phyloP scores from a whole-genome alignment of 2,888 invertebrate species.

The Rhingia campestris region DNA sequence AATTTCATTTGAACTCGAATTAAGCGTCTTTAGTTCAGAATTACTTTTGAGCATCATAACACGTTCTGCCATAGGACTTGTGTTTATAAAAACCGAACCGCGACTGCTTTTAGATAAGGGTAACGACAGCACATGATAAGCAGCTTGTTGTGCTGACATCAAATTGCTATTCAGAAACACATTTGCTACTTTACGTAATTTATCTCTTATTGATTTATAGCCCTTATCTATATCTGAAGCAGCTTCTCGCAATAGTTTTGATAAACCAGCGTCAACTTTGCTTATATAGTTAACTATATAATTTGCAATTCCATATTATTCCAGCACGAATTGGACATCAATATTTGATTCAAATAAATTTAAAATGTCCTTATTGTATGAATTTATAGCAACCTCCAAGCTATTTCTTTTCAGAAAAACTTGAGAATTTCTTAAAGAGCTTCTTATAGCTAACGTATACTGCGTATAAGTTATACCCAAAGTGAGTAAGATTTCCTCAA shows the following conservation, averaged over 20 bases:
- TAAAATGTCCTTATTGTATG: constrained; percentile 74
- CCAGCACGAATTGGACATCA: constrained; percentile 73
- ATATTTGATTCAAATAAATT: constrained; percentile 75
- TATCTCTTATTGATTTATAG: constrained; percentile 65
- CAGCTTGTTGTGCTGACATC: not conserved
- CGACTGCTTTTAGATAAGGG: constrained; percentile 25
- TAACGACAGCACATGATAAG: not conserved
- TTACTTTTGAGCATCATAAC: constrained; percentile 42
- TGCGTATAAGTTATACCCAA: constrained; percentile 48
- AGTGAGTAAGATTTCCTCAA: constrained; percentile 9
- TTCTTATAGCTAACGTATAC: constrained; percentile 34
- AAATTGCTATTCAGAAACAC: constrained; percentile 35
- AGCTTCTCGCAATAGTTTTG: constrained; percentile 75
- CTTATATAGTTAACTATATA: constrained; percentile 70
- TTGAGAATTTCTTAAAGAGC: constrained; percentile 6
- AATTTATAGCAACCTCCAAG: constrained; percentile 71
- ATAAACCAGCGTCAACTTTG: constrained; percentile 75
- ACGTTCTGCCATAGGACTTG: constrained; percentile 24
- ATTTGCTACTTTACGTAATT: constrained; percentile 50
- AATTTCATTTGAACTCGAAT: constrained; percentile 25
- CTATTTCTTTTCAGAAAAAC: constrained; percentile 73
- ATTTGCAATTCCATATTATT: constrained; percentile 72
- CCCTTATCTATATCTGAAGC: constrained; percentile 66
- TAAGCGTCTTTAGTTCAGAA: constrained; percentile 13
- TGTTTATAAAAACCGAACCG: constrained; percentile 24